Conservation (phyloP, 2,797 vertebrate genomes). For the Toxotes lorentzi region DNA sequence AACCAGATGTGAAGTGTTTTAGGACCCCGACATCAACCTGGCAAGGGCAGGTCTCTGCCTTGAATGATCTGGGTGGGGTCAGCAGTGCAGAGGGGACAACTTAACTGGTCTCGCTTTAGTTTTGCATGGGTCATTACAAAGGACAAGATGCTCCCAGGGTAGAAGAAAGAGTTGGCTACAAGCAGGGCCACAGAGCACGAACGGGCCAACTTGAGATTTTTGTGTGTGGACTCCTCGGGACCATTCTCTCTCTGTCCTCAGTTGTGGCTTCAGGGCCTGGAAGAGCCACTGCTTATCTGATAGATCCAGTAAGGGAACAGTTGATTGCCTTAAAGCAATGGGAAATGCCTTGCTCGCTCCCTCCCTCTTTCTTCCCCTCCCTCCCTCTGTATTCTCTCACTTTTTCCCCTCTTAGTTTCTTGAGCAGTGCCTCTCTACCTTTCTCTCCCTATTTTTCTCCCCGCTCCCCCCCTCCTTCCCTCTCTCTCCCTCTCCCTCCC, state of each 20-base stretch:
- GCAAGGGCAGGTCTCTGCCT: conserved; percentile 63
- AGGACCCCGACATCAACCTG: conserved; percentile 74
- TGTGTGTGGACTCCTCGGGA: conserved; percentile 41
- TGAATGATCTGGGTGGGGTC: conserved; percentile 75
- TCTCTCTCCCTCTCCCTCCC: conserved; percentile 37
- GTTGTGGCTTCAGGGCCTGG: conserved; percentile 68
- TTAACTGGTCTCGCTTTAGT: conserved; percentile 60
- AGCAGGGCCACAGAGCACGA: conserved; percentile 17
- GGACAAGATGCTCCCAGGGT: conserved; percentile 67
- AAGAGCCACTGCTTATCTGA: conserved; percentile 79
- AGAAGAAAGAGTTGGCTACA: conserved; percentile 23
- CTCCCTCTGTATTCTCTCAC: conserved; percentile 57
- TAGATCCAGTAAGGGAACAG: conserved; percentile 78
- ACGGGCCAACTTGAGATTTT: conserved; percentile 29
- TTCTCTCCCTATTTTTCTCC: conserved; percentile 40
- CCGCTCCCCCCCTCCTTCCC: conserved; percentile 46
- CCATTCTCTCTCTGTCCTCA: conserved; percentile 40
- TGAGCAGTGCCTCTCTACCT: conserved; percentile 53
- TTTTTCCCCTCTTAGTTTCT: conserved; percentile 26
- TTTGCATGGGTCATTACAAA: conserved; percentile 60
- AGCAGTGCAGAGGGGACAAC: conserved; percentile 57
- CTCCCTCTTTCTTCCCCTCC: conserved; percentile 59
- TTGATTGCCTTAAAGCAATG: conserved; percentile 85
- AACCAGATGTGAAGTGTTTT: conserved; percentile 76
- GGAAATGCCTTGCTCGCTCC: conserved; percentile 83